Evolutionary conservation across 2,888 invertebrate genomes (phyloP).

Genomic region (Folsomia manolachei): DNA sequence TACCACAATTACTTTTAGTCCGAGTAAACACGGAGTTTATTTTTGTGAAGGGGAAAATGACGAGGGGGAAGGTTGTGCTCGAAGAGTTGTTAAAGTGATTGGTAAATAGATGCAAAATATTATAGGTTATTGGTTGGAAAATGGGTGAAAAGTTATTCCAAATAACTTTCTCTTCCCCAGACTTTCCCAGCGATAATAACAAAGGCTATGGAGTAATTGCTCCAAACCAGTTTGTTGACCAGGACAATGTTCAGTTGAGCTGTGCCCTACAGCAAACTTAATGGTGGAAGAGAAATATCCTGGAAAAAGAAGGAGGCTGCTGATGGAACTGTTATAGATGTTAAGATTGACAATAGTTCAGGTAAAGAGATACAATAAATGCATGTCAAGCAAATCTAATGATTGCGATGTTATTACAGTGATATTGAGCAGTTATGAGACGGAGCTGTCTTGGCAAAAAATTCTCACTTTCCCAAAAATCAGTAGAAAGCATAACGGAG

Average conservation of each 20-base stretch:
- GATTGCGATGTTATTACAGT: background rate
- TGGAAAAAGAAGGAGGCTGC: background rate
- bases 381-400: too few relatives aligned
- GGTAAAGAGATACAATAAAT: too few relatives aligned
- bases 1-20: slow-evolving; percentile 36
- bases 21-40: slow-evolving; percentile 52
- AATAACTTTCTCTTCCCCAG: too few relatives aligned
- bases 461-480: slow-evolving; percentile 32
- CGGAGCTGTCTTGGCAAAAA: slow-evolving; percentile 39
- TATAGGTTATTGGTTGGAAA: too few relatives aligned
- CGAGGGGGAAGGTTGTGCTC: slow-evolving; percentile 51
- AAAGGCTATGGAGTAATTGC: slow-evolving; percentile 55
- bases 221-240: slow-evolving; percentile 55
- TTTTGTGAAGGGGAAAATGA: slow-evolving; percentile 54
- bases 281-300: slow-evolving; percentile 54
- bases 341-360: background rate
- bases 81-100: slow-evolving; percentile 33
- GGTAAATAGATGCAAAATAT: slow-evolving; percentile 24
- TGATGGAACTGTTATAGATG: background rate
- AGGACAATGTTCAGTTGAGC: slow-evolving; percentile 60
- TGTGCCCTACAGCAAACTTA: slow-evolving; percentile 62
- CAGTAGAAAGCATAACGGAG: slow-evolving; percentile 19
- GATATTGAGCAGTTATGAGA: background rate
- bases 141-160: too few relatives aligned
- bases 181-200: slow-evolving; percentile 54